These are phyloP conservation scores for Discoglossus pictus DNA, from an alignment of 2,797 vertebrate genomes.

Conservation along the genomic window DNA sequence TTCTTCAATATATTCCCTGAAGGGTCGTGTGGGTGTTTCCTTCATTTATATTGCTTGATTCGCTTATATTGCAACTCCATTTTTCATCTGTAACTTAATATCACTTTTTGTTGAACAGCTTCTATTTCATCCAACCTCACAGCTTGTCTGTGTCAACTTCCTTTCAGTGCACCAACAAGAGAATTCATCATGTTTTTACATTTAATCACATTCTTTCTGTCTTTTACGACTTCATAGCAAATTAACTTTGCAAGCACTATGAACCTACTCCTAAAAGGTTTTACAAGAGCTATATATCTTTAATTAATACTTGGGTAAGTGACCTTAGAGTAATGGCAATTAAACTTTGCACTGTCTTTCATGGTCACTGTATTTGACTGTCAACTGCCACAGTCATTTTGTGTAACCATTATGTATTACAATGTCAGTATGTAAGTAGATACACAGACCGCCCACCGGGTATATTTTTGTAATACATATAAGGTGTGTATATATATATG, in stretches of 20 bases:
- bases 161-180: slow-evolving; percentile 6
- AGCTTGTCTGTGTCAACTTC: neutral
- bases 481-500: too few species aligned
- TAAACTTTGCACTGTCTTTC: slow-evolving; percentile 24
- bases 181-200: slow-evolving; percentile 20
- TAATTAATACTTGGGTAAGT: slow-evolving; percentile 42
- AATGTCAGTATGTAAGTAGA: slow-evolving; percentile 24
- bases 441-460: too few species aligned
- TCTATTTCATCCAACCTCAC: slow-evolving; percentile 6
- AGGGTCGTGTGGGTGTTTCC: slow-evolving; percentile 21
- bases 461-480: too few species aligned
- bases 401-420: too few species aligned
- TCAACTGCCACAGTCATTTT: slow-evolving; percentile 16
- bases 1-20: slow-evolving; percentile 12
- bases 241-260: slow-evolving; percentile 38
- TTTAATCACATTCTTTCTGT: slow-evolving; percentile 38
- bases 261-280: slow-evolving; percentile 31
- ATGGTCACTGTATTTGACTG: slow-evolving; percentile 11
- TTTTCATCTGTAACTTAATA: slow-evolving; percentile 20
- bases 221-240: slow-evolving; percentile 41
- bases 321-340: slow-evolving; percentile 37
- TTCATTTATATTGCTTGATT: slow-evolving; percentile 17
- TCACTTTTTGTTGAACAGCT: neutral
- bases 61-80: slow-evolving; percentile 10
- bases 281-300: slow-evolving; percentile 39